Conservation (phyloP, 2,888 invertebrate species). For the Pterostichus madidus region DNA sequence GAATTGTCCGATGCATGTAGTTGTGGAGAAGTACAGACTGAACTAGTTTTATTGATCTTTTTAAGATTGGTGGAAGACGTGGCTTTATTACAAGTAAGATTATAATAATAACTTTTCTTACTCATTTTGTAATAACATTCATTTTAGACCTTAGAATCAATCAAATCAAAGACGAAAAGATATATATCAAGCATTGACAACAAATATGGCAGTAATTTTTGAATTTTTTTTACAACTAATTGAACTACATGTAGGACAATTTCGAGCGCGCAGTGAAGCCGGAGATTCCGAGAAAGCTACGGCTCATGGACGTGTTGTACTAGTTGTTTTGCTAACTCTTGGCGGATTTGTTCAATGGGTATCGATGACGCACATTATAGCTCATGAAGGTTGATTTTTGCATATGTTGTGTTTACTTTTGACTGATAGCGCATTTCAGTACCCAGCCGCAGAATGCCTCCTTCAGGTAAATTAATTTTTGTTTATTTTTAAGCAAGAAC, state of each 20-base stretch:
- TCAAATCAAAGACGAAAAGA: slow-evolving; percentile 93
- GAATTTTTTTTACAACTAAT: slow-evolving; percentile 90
- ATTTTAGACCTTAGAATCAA: slow-evolving; percentile 88
- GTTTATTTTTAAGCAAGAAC: neutral
- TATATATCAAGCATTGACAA: slow-evolving; percentile 92
- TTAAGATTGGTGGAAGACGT: slow-evolving; percentile 96
- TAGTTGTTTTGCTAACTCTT: slow-evolving; percentile 90
- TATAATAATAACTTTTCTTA: neutral
- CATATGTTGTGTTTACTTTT: slow-evolving; percentile 91
- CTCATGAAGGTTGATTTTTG: slow-evolving; percentile 88
- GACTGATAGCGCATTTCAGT: slow-evolving; percentile 89
- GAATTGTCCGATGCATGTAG: slow-evolving; percentile 91
- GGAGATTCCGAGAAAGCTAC: slow-evolving; percentile 84
- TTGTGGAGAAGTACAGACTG: slow-evolving; percentile 92
- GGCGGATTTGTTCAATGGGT: slow-evolving; percentile 97
- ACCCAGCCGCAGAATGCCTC: slow-evolving; percentile 93
- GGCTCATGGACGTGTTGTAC: slow-evolving; percentile 89
- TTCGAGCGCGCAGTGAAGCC: slow-evolving; percentile 82
- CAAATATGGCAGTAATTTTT: slow-evolving; percentile 93
- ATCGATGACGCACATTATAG: slow-evolving; percentile 90
- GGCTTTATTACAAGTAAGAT: slow-evolving; percentile 87
- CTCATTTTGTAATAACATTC: neutral
- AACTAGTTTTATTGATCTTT: slow-evolving; percentile 93
- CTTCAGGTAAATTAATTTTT: slow-evolving; percentile 79
- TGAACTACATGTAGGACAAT: slow-evolving; percentile 88